Evolutionary conservation across 2,113 vertebrate species (phyloP).

Genomic region (Alligator sinensis): DNA sequence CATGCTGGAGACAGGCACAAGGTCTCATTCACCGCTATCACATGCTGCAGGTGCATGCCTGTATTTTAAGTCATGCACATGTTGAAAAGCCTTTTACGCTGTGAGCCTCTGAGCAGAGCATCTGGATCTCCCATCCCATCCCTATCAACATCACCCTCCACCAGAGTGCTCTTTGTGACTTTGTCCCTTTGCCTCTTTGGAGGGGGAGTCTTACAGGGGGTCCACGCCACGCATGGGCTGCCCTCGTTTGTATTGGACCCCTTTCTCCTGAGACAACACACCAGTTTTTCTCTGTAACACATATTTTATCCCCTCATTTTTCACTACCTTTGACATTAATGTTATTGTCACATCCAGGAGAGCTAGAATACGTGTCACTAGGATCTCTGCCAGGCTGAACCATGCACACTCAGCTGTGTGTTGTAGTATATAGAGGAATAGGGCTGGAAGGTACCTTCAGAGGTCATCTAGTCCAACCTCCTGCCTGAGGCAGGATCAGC

Average conservation of each 20-base stretch:
- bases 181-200: too few relatives aligned
- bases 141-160: not conserved
- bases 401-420: not conserved
- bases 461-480: too few relatives aligned
- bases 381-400: not conserved
- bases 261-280: not conserved
- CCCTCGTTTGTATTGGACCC: not conserved
- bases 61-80: not conserved
- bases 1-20: not conserved
- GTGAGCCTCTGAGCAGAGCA: not conserved
- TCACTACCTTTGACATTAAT: not conserved
- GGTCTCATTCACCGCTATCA: not conserved
- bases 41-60: not conserved
- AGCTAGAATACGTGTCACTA: not conserved
- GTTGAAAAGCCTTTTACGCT: not conserved
- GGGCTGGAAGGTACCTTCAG: too few relatives aligned
- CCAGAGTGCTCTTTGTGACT: not conserved
- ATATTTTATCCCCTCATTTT: not conserved
- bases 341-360: not conserved
- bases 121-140: not conserved
- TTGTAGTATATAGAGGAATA: not conserved
- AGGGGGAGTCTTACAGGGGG: not conserved
- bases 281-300: not conserved
- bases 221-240: not conserved
- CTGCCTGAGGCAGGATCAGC: too few relatives aligned